Percentiles rank a stretch among this genome's conserved stretches.
These are phyloP conservation scores for Aurelia aurita DNA, from an alignment of 30 jellyfish, hydroid and myxozoan species.

Conservation along the genomic window DNA sequence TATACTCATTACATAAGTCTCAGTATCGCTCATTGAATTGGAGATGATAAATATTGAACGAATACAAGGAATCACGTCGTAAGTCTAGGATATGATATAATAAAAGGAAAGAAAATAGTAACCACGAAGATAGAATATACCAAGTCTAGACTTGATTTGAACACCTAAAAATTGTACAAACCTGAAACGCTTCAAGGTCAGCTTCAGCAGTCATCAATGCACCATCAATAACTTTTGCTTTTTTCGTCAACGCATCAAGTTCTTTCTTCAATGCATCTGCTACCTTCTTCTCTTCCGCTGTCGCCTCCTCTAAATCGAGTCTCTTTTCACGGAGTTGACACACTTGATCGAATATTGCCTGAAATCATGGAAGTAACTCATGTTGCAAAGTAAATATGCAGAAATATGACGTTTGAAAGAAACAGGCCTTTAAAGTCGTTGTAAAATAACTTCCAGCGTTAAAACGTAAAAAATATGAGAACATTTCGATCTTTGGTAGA, in stretches of 20 bases:
- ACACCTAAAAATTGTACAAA: not conserved
- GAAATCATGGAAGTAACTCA: not conserved
- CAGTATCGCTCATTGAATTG: too few relatives aligned
- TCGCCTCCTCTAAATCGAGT: conserved; percentile 91
- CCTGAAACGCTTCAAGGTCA: conserved; percentile 99
- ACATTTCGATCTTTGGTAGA: not conserved
- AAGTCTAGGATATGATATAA: too few relatives aligned
- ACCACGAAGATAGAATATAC: too few relatives aligned
- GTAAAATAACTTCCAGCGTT: not conserved
- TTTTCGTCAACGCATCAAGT: conserved; percentile 89
- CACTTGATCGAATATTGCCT: conserved; percentile 95
- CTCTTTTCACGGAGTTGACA: conserved; percentile 94
- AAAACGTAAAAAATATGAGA: not conserved
- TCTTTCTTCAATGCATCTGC: conserved; percentile 89
- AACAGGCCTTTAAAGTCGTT: not conserved
- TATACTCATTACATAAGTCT: too few relatives aligned
- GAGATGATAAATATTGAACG: too few relatives aligned
- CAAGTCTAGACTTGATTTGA: too few relatives aligned
- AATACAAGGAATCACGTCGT: too few relatives aligned
- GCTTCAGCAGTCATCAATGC: conserved; percentile 90
- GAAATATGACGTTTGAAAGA: not conserved
- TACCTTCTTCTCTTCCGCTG: conserved; percentile 82
- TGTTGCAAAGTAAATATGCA: not conserved
- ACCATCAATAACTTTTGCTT: conserved; percentile 84
- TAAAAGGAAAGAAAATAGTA: too few relatives aligned